phyloP scores from a whole-genome alignment of 2,113 vertebrate species.

The Lipophrys pholis region DNA sequence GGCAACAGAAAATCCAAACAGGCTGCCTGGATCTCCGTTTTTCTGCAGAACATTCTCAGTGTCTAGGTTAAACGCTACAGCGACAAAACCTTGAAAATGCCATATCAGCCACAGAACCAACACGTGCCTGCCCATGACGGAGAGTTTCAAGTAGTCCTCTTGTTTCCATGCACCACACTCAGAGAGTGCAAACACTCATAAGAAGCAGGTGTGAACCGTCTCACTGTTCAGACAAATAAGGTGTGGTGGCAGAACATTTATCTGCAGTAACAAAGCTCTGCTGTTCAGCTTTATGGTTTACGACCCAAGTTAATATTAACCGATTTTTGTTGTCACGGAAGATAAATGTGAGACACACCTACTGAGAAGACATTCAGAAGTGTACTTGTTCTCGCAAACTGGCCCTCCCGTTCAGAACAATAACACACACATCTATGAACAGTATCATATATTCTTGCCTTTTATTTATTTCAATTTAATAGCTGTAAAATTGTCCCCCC shows the following conservation, averaged over 20 bases:
- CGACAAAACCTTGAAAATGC: constrained; percentile 6
- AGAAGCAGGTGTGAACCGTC: constrained; percentile 24
- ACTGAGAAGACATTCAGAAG: too few species aligned
- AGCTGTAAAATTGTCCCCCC: too few species aligned
- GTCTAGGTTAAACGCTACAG: constrained; percentile 88
- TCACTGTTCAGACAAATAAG: constrained; percentile 40
- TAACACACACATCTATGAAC: too few species aligned
- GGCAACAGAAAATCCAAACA: constrained; percentile 92
- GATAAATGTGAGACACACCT: constrained; percentile 17
- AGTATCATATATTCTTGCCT: too few species aligned
- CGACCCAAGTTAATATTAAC: constrained; percentile 66
- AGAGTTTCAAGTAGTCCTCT: background rate
- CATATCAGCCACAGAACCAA: constrained; percentile 51
- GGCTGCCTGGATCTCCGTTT: constrained; percentile 83
- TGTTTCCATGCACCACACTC: background rate
- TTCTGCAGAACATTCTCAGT: constrained; percentile 82
- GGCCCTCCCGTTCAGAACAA: too few species aligned
- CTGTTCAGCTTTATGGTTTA: constrained; percentile 43
- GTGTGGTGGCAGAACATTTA: constrained; percentile 46
- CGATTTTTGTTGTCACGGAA: background rate
- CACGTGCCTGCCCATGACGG: constrained; percentile 35
- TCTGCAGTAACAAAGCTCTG: too few species aligned
- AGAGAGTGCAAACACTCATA: background rate
- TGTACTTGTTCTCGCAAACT: too few species aligned
- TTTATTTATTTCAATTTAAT: too few species aligned